Conservation (phyloP, 2,888 invertebrate genomes). For the Lycophotia porphyrea region DNA sequence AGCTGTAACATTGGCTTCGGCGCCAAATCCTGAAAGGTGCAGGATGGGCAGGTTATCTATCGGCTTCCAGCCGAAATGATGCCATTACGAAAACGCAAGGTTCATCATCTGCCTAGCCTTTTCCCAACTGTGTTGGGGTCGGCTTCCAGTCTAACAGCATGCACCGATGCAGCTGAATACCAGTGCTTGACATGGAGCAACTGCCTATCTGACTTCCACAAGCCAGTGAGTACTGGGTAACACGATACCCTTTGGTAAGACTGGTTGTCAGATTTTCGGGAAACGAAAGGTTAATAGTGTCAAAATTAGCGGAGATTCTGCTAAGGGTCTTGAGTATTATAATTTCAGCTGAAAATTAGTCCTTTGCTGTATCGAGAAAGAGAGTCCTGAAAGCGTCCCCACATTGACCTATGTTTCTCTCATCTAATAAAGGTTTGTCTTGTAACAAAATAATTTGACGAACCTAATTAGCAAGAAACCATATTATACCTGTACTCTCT, state of each 20-base stretch:
- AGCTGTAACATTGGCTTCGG: background rate
- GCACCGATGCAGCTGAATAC: too few relatives aligned
- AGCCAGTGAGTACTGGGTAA: too few relatives aligned
- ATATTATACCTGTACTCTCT: constrained; percentile 31
- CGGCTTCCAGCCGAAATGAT: background rate
- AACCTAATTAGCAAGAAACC: constrained; percentile 25
- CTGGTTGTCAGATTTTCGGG: too few relatives aligned
- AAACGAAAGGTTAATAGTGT: background rate
- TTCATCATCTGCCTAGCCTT: too few relatives aligned
- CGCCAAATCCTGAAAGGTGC: background rate
- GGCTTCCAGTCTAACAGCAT: too few relatives aligned
- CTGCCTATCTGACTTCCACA: too few relatives aligned
- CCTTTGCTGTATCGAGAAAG: too few relatives aligned
- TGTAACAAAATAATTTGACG: background rate
- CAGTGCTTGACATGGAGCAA: too few relatives aligned
- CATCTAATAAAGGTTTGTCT: background rate
- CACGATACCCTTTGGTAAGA: too few relatives aligned
- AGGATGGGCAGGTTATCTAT: background rate
- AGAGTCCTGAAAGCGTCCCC: too few relatives aligned
- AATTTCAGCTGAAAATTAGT: background rate
- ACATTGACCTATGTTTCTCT: background rate
- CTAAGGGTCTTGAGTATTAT: background rate
- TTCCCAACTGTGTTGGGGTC: too few relatives aligned
- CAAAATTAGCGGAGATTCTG: background rate
- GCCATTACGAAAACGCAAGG: background rate